These are phyloP conservation scores for Chrysolina americana DNA, from an alignment of 2,888 invertebrate genomes.

Conservation along the genomic window DNA sequence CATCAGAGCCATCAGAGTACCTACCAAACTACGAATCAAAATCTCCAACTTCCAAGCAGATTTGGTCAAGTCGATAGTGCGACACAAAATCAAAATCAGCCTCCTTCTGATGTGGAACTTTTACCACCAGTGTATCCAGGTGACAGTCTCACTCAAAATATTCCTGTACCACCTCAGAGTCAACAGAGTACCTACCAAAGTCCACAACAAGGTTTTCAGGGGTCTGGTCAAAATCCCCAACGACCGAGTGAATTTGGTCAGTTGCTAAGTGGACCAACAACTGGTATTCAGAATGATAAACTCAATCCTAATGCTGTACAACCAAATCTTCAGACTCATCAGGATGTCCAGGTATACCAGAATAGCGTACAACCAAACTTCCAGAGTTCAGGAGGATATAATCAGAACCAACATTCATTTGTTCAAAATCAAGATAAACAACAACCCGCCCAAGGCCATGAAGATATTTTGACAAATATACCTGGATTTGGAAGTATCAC, in stretches of 20 bases:
- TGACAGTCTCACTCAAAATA: no score
- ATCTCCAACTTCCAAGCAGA: no score
- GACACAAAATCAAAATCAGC: no score
- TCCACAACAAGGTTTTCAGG: no score
- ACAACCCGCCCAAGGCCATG: background rate
- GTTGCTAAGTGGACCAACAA: background rate
- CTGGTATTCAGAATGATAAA: no score
- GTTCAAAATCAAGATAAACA: background rate
- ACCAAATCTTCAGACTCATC: background rate
- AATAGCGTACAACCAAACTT: background rate
- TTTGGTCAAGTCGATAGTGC: no score
- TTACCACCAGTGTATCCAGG: background rate
- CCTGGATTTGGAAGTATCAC: conserved; percentile 5
- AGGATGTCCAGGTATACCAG: background rate
- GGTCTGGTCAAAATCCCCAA: no score
- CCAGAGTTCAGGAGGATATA: background rate
- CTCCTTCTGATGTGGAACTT: no score
- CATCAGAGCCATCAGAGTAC: background rate
- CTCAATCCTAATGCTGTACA: background rate
- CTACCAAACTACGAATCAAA: no score
- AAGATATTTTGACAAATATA: conserved; percentile 1
- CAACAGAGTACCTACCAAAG: no score
- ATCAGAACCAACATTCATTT: conserved; percentile 1
- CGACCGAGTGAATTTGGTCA: no score
- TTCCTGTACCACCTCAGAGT: no score